Percentiles rank a stretch among this genome's conserved stretches.
phyloP scores from a whole-genome alignment of 2,888 invertebrate species.

The Brachylomia viminalis region DNA sequence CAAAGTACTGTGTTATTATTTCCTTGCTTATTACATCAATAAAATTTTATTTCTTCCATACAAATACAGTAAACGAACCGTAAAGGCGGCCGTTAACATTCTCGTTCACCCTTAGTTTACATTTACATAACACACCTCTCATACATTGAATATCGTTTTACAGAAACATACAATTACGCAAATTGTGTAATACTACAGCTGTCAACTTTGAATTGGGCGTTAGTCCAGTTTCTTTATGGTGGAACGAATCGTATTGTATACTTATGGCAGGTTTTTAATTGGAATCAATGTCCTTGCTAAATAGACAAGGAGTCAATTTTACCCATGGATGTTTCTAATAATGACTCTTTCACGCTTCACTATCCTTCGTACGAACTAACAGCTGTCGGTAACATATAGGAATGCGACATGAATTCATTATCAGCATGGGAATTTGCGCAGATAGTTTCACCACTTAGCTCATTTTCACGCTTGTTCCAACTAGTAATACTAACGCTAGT shows the following conservation, averaged over 20 bases:
- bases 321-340: not conserved
- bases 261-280: not conserved
- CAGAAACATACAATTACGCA: slow-evolving; percentile 81
- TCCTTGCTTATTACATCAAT: slow-evolving; percentile 72
- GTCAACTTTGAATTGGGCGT: slow-evolving; percentile 70
- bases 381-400: slow-evolving; percentile 11
- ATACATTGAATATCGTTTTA: slow-evolving; percentile 74
- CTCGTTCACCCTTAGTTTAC: slow-evolving; percentile 73
- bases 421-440: slow-evolving; percentile 55
- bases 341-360: not conserved
- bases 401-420: slow-evolving; percentile 61
- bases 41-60: slow-evolving; percentile 71
- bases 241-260: not conserved
- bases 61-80: slow-evolving; percentile 66
- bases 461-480: slow-evolving; percentile 44
- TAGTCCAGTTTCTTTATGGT: not conserved
- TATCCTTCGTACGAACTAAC: not conserved
- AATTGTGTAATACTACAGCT: slow-evolving; percentile 80
- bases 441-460: slow-evolving; percentile 35
- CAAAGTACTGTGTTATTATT: slow-evolving; percentile 70
- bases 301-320: not conserved
- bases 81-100: slow-evolving; percentile 66
- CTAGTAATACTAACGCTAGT: slow-evolving; percentile 28
- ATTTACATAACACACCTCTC: slow-evolving; percentile 79
- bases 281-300: not conserved